A percentile compares a stretch with the other conserved stretches of the same genome.
phyloP scores from a whole-genome alignment of 2,888 invertebrate species.

The Hermaeophaga mercurialis region DNA sequence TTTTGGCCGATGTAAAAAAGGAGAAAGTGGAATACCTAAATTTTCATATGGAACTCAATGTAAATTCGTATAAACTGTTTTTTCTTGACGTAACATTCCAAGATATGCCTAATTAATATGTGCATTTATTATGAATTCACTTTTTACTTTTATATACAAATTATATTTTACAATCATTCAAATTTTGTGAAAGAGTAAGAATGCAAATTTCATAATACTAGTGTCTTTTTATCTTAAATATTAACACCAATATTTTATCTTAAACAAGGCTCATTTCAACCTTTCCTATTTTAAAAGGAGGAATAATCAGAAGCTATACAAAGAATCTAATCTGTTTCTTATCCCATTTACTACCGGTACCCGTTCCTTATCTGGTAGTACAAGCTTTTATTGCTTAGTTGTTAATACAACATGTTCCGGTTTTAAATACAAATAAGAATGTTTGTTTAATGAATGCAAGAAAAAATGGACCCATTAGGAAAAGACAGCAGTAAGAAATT shows the following conservation, averaged over 20 bases:
- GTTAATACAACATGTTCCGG: constrained; percentile 8
- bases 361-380: constrained; percentile 9
- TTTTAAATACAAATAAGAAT: constrained; percentile 6
- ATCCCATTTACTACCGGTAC: constrained; percentile 14
- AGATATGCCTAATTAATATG: background rate
- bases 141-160: background rate
- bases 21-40: background rate
- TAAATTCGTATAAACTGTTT: too few species aligned
- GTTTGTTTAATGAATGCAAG: background rate
- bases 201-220: too few species aligned
- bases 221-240: too few species aligned
- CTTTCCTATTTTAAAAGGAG: background rate
- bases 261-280: background rate
- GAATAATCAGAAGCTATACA: constrained; percentile 4
- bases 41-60: too few species aligned
- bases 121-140: background rate
- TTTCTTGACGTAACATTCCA: background rate
- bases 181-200: too few species aligned
- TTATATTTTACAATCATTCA: too few species aligned
- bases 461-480: constrained; percentile 5
- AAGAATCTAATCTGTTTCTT: background rate
- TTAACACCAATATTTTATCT: too few species aligned
- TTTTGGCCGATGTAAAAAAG: background rate
- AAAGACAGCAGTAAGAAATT: background rate
- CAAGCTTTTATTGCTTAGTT: constrained; percentile 4